Base-by-base conservation (phyloP, 2,113 vertebrate species). In the Elachura formosa region DNA sequence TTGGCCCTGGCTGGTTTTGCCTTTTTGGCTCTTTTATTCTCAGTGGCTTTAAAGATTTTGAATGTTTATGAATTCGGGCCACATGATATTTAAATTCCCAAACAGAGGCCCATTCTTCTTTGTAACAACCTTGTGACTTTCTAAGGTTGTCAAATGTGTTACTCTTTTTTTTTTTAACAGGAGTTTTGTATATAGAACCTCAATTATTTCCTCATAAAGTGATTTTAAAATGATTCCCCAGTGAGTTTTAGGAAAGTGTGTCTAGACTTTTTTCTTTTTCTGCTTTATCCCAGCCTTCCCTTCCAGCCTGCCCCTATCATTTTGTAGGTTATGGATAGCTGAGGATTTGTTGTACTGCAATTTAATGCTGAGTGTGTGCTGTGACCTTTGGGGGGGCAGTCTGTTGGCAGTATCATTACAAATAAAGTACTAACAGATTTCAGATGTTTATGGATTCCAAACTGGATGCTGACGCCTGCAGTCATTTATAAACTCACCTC, bases 121-220 rank as follows among this genome's bases (percentile, higher is more conserved):
- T 94, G 7, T 88, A 96, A 97, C 93, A 97, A 90, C 91, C 94
- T 95, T 95, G 94, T 97, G 90, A 97, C 92, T 96, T 97, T 96
- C 93, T 95, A 63, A 92, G 59, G 87, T 87, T 96, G 90, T 95
- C 87, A 94, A 82, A 94, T 14, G 31, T 86, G 88, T 95, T 97
- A 84, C 85, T 75, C 46, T 82, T 94, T 95, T 87, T 95, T 89
- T 89, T 88, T 92, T 75, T 78, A 92, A 96, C 94, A 84, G 88
- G 92, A 66, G 75, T 88, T 97, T 97, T 98, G 96, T 98, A 80
- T 98, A 96, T 93, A 96, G 96, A 96, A 96, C 96, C 97, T 95
- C 94, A 97, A 97, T 98, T 98, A 98, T 97, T 97, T 98, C 97
- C 97, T 97, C 96, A 89, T 98, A 97, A 97, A 98, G 95, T 96